Conservation (phyloP, 2,113 vertebrate species). For the Sitta europaea region DNA sequence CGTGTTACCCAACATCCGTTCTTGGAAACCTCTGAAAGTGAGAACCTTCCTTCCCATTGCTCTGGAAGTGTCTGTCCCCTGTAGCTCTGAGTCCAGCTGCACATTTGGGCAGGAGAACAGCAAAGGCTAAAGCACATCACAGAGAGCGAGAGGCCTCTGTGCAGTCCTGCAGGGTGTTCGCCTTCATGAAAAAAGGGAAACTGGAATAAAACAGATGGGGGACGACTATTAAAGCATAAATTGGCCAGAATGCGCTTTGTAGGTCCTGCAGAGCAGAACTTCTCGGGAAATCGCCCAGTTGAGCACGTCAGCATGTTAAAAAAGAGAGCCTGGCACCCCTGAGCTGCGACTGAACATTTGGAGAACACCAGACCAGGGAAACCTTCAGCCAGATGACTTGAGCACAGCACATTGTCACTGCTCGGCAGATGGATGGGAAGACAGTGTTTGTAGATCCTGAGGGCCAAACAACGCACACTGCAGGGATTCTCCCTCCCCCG, state of each 20-base stretch:
- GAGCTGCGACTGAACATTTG: neutral
- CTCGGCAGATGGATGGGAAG: neutral
- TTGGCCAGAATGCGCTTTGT: neutral
- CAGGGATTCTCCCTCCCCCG: neutral
- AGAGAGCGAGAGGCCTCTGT: neutral
- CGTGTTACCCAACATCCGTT: neutral
- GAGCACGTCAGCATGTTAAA: neutral
- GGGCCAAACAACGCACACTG: neutral
- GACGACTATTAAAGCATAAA: neutral
- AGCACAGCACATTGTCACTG: neutral
- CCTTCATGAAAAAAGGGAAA: neutral
- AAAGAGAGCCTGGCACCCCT: neutral
- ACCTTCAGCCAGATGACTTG: conserved; percentile 1
- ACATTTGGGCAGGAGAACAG: neutral
- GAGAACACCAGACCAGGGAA: neutral
- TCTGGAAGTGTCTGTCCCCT: neutral
- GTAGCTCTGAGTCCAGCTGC: neutral
- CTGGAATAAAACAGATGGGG: neutral
- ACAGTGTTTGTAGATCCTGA: neutral
- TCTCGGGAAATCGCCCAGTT: fast-evolving
- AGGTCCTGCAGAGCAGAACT: neutral
- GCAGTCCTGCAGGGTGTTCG: fast-evolving
- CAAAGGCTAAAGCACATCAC: neutral
- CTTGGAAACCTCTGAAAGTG: neutral
- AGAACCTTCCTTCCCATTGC: neutral